Percentiles rank a stretch among this genome's conserved stretches.
These are phyloP conservation scores for Epinotia brunnichana DNA, from an alignment of 2,888 invertebrate species.

Conservation along the genomic window DNA sequence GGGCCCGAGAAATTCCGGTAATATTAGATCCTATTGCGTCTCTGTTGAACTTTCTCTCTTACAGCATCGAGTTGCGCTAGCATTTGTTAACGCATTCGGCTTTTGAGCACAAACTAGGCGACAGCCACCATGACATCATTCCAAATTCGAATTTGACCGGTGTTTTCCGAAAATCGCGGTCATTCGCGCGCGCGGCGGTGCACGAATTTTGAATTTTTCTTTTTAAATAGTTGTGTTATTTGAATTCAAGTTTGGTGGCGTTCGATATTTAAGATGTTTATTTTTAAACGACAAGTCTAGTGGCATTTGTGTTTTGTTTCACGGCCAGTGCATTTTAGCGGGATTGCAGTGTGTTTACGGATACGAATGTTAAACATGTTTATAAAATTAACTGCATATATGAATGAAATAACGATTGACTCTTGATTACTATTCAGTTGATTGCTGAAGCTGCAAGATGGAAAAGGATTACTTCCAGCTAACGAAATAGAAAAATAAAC, in stretches of 20 bases:
- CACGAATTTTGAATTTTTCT: not conserved
- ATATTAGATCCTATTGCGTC: slow-evolving; percentile 53
- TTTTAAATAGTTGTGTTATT: not conserved
- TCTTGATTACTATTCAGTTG: not conserved
- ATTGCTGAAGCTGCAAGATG: slow-evolving; percentile 27
- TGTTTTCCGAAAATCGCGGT: slow-evolving; percentile 8
- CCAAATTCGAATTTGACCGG: slow-evolving; percentile 46
- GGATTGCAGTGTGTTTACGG: slow-evolving; percentile 25
- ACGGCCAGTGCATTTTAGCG: slow-evolving; percentile 11
- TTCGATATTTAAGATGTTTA: not conserved
- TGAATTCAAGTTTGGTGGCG: not conserved
- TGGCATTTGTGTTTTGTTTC: not conserved
- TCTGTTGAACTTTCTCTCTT: slow-evolving; percentile 78
- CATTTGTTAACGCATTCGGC: slow-evolving; percentile 64
- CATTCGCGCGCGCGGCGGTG: not conserved
- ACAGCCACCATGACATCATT: slow-evolving; percentile 53
- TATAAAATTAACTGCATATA: not conserved
- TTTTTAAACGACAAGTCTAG: slow-evolving; percentile 1
- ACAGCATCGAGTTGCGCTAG: slow-evolving; percentile 74
- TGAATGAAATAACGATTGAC: not conserved
- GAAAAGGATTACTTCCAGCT: slow-evolving; percentile 42
- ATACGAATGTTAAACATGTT: slow-evolving; percentile 2
- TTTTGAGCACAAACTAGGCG: slow-evolving; percentile 41
- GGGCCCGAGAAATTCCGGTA: slow-evolving; percentile 31
- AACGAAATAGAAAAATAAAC: slow-evolving; percentile 38